Evolutionary conservation across 2,888 invertebrate genomes (phyloP).

Genomic region (Leucozona laternaria): DNA sequence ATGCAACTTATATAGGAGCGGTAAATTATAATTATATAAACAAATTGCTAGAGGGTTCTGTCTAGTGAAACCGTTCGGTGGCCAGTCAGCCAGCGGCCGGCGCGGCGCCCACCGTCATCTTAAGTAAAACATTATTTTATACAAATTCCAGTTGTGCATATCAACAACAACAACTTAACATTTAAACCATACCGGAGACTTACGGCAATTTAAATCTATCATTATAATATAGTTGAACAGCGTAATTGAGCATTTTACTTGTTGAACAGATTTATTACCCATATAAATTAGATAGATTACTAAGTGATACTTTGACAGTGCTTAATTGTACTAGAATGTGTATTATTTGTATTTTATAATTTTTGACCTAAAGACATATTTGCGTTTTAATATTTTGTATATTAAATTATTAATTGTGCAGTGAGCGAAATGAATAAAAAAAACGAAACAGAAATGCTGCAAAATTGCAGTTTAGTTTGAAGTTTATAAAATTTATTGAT

Average conservation of each 20-base stretch:
- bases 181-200: not conserved
- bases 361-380: not conserved
- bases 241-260: constrained; percentile 23
- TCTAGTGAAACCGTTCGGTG: not conserved
- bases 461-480: not conserved
- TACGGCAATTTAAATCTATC: constrained; percentile 27
- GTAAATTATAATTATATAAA: constrained; percentile 31
- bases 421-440: no score
- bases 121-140: not conserved
- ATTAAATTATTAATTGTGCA: not conserved
- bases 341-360: not conserved
- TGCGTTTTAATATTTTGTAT: constrained; percentile 1
- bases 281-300: constrained; percentile 49
- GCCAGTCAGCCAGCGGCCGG: not conserved
- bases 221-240: constrained; percentile 26
- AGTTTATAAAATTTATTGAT: no score
- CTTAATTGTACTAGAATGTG: constrained; percentile 3
- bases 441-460: not conserved
- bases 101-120: not conserved
- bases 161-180: not conserved
- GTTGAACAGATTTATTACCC: constrained; percentile 16
- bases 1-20: constrained; percentile 1
- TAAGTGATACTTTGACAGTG: constrained; percentile 26
- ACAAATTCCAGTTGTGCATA: not conserved
- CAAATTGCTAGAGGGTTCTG: constrained; percentile 29